A percentile compares a stretch with the other conserved stretches of the same genome.
phyloP scores from a whole-genome alignment of 2,888 invertebrate species.

The Aphodius sticticus region DNA sequence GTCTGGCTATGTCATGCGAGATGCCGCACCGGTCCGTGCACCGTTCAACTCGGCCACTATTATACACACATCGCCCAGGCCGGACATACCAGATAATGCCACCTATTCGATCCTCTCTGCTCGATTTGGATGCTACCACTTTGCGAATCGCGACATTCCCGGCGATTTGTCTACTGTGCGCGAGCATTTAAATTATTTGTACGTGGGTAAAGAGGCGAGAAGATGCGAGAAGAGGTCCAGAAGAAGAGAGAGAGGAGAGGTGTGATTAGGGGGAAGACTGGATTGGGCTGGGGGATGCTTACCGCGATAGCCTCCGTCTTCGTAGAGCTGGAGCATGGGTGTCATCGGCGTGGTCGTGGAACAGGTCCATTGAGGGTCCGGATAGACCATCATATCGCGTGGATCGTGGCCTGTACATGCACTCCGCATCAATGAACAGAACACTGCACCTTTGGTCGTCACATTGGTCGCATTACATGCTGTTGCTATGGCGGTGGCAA shows the following conservation, averaged over 20 bases:
- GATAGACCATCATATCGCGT: constrained; percentile 66
- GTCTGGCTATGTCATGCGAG: constrained; percentile 57
- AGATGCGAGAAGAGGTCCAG: neutral
- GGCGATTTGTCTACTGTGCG: constrained; percentile 5
- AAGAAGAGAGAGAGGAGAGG: neutral
- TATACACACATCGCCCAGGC: no score
- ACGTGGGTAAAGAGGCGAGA: constrained; percentile 9
- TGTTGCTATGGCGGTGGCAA: constrained; percentile 47
- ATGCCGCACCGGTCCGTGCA: constrained; percentile 43
- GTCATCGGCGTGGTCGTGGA: constrained; percentile 64
- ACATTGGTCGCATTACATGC: constrained; percentile 48
- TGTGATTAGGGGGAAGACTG: neutral
- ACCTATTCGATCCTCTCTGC: no score
- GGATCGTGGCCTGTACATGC: constrained; percentile 50
- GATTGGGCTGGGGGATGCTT: constrained; percentile 54
- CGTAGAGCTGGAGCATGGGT: constrained; percentile 71
- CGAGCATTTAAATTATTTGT: constrained; percentile 22
- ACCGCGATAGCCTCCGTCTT: constrained; percentile 71
- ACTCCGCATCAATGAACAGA: constrained; percentile 56
- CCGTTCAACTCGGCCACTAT: constrained; percentile 44
- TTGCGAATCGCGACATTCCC: no score
- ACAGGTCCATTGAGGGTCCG: constrained; percentile 67
- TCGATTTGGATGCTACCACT: no score
- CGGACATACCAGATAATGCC: no score
- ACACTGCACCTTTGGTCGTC: constrained; percentile 48